Evolutionary conservation across 2,113 vertebrate species (phyloP).

Genomic region (Leptodactylus fuscus): DNA sequence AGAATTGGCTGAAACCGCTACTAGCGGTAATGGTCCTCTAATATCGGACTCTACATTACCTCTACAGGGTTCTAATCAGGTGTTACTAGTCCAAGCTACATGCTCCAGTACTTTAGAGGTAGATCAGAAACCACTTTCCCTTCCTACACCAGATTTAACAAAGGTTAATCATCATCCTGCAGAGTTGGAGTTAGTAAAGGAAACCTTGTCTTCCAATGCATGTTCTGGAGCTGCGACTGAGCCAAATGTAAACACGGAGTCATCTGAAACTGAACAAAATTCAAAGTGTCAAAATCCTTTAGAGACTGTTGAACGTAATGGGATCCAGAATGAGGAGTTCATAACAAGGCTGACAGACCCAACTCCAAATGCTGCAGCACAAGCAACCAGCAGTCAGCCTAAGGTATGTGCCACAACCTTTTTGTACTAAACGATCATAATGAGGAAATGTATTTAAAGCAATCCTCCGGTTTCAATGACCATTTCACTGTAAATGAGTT

Average conservation of each 20-base stretch:
- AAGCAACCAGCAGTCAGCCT: not conserved
- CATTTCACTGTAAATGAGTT: too few species aligned
- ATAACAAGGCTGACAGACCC: not conserved
- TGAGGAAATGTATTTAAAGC: too few species aligned
- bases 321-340: not conserved
- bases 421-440: not conserved
- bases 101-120: not conserved
- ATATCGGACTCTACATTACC: not conserved
- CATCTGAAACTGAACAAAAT: not conserved
- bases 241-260: not conserved
- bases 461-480: too few species aligned
- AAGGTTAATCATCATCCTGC: not conserved
- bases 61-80: constrained; percentile 51
- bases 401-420: not conserved
- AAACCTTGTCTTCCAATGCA: not conserved
- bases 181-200: not conserved
- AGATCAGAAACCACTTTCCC: not conserved
- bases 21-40: not conserved
- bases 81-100: not conserved
- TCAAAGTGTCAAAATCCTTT: too few species aligned
- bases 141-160: not conserved
- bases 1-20: not conserved
- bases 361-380: not conserved
- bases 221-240: not conserved
- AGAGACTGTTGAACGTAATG: not conserved